Evolutionary conservation across 2,113 vertebrate species (phyloP).

Genomic region (pig (Sus scrofa)): DNA sequence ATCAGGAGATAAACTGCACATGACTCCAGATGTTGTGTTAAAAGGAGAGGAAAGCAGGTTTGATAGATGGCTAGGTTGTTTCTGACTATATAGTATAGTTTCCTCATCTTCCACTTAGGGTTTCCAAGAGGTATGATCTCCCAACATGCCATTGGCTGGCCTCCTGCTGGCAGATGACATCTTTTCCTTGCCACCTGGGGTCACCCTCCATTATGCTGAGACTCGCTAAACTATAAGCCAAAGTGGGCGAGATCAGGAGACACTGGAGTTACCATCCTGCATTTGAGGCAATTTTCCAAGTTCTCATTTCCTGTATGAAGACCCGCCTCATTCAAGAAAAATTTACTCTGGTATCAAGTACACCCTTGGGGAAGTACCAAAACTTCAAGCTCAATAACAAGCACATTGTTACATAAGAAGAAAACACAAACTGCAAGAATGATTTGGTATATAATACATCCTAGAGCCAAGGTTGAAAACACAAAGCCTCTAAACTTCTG

Average conservation of each 20-base stretch:
- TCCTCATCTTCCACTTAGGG: neutral
- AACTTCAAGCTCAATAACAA: neutral
- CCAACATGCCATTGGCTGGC: neutral
- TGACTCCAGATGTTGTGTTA: neutral
- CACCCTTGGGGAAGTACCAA: neutral
- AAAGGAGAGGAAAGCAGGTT: neutral
- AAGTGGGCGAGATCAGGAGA: neutral
- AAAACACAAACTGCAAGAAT: neutral
- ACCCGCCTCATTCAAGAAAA: neutral
- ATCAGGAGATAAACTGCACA: neutral
- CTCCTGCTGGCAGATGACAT: neutral
- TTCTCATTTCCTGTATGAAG: neutral
- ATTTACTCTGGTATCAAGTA: neutral
- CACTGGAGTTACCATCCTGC: neutral
- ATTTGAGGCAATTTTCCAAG: neutral
- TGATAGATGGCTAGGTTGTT: neutral
- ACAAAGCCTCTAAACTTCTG: neutral
- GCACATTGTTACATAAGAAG: neutral
- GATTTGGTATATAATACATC: neutral
- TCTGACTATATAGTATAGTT: neutral
- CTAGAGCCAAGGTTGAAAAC: neutral
- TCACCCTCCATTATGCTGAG: neutral
- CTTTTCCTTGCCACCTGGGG: neutral
- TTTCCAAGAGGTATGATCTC: neutral
- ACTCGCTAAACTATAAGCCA: neutral